A percentile compares a stretch with the other conserved stretches of the same genome.
These are phyloP conservation scores for Drosophila nigritarsus DNA, from an alignment of 2,888 invertebrate genomes.

Conservation along the genomic window DNA sequence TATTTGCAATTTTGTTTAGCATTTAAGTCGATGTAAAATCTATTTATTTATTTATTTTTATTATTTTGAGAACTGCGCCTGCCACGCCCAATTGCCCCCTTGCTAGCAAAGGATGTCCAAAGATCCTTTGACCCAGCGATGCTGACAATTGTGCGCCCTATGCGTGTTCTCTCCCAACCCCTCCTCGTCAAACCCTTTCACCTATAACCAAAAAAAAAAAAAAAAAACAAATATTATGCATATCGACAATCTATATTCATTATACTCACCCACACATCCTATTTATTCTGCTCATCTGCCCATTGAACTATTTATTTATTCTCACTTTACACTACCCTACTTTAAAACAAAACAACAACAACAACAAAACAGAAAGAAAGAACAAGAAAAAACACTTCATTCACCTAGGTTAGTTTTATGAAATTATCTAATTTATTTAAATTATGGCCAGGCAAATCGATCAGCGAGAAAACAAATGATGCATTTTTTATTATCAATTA, in stretches of 20 bases:
- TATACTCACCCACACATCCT: constrained; percentile 39
- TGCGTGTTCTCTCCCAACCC: constrained; percentile 27
- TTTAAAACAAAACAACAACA: constrained; percentile 13
- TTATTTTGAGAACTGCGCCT: constrained; percentile 61
- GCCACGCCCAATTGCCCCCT: constrained; percentile 83
- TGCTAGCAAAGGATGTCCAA: constrained; percentile 83
- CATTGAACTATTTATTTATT: constrained; percentile 72
- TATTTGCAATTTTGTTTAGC: constrained; percentile 65
- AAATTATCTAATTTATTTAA: constrained; percentile 77
- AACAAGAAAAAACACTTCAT: constrained; percentile 40
- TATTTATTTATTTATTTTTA: constrained; percentile 76
- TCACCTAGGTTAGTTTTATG: constrained; percentile 72
- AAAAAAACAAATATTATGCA: not conserved
- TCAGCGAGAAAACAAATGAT: constrained; percentile 38
- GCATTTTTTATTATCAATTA: constrained; percentile 77
- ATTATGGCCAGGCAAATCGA: constrained; percentile 66
- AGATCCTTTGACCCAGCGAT: constrained; percentile 84
- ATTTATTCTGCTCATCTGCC: constrained; percentile 69
- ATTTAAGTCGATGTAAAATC: constrained; percentile 78
- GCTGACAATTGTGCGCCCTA: constrained; percentile 81
- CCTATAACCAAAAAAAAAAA: not conserved
- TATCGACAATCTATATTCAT: constrained; percentile 8
- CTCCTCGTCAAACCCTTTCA: not conserved
- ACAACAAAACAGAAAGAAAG: not conserved
- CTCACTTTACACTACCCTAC: constrained; percentile 34